Percentiles rank a stretch among this genome's conserved stretches.
Conservation (phyloP, 2,113 vertebrate species). For the Hippolais icterina region DNA sequence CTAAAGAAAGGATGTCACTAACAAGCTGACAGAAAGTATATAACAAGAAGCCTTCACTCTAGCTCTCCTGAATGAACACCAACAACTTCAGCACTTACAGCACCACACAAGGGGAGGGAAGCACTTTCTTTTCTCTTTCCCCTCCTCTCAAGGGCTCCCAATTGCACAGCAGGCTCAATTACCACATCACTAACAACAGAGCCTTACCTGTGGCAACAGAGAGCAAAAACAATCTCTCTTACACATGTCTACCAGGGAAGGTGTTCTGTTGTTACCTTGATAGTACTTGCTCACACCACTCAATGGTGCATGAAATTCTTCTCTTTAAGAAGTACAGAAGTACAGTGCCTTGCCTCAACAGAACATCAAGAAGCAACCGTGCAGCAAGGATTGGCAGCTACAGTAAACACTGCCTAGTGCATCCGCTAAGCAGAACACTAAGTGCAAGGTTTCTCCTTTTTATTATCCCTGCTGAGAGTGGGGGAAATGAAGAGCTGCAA, state of each 20-base stretch:
- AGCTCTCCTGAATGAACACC: background rate
- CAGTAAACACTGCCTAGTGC: background rate
- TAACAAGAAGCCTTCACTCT: background rate
- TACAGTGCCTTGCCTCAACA: background rate
- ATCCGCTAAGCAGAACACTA: background rate
- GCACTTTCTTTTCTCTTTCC: background rate
- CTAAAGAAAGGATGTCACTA: background rate
- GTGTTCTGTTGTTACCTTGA: background rate
- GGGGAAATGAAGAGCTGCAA: background rate
- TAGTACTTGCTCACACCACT: background rate
- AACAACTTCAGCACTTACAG: background rate
- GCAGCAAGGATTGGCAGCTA: background rate
- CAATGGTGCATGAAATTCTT: background rate
- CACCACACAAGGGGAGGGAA: background rate
- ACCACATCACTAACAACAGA: background rate
- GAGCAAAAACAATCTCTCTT: background rate
- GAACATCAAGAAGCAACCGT: background rate
- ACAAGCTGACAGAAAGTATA: background rate
- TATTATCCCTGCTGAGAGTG: fast-evolving
- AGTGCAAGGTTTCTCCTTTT: background rate
- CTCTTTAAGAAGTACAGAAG: background rate
- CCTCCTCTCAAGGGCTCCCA: background rate
- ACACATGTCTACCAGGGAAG: background rate
- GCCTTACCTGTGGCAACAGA: background rate
- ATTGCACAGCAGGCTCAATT: conserved; percentile 8